A percentile compares a stretch with the other conserved stretches of the same genome.
phyloP scores from a whole-genome alignment of 2,113 vertebrate species.

The Leptobrachium ailaonicum region DNA sequence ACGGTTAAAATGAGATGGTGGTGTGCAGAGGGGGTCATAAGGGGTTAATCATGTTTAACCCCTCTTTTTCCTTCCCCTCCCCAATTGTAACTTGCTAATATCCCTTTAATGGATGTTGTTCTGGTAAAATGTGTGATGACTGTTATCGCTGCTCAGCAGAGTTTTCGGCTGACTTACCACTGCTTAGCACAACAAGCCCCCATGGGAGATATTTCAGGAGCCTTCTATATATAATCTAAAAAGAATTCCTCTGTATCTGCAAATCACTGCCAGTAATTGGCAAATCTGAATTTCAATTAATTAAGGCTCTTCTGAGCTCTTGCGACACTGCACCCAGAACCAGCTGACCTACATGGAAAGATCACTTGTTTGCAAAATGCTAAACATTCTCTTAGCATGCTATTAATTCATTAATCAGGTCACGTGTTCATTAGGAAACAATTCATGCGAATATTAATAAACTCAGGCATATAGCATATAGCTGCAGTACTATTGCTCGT shows the following conservation, averaged over 20 bases:
- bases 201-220: not conserved
- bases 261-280: not conserved
- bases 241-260: not conserved
- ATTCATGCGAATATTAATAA: constrained; percentile 7
- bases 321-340: not conserved
- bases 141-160: not conserved
- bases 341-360: constrained; percentile 4
- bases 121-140: not conserved
- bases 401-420: constrained; percentile 20
- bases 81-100: too few species aligned
- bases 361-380: constrained; percentile 21
- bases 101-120: too few species aligned
- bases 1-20: too few species aligned
- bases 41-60: too few species aligned
- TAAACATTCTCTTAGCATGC: not conserved
- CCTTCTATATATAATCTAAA: constrained; percentile 8
- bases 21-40: too few species aligned
- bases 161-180: not conserved
- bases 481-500: not conserved
- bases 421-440: constrained; percentile 13
- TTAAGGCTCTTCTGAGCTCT: constrained; percentile 13
- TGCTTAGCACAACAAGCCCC: not conserved
- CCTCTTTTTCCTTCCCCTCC: too few species aligned
- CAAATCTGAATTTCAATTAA: constrained; percentile 20
- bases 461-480: not conserved